phyloP scores from a whole-genome alignment of 2,797 vertebrate genomes.

The Melanotaenia boesemani region DNA sequence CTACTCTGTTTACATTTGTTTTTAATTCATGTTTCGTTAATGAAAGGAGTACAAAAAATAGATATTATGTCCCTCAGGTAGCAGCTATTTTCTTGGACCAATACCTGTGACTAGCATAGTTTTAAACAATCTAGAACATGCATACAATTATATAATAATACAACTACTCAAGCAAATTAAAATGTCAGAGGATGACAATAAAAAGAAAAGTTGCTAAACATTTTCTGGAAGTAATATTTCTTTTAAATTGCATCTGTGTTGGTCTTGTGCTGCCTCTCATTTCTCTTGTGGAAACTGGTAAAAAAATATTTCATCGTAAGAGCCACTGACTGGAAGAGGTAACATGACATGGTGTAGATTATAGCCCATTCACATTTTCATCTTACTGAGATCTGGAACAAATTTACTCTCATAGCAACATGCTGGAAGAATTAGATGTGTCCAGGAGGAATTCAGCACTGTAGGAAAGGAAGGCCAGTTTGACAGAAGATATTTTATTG shows the following conservation, averaged over 20 bases:
- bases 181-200: neutral
- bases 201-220: neutral
- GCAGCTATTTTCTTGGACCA: no score
- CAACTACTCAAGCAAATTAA: neutral
- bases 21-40: neutral
- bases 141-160: neutral
- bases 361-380: conserved; percentile 12
- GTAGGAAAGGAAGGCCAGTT: conserved; percentile 8
- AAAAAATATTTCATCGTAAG: conserved; percentile 9
- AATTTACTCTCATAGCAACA: conserved; percentile 10
- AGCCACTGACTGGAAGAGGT: neutral
- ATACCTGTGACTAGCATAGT: no score
- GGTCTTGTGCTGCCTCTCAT: neutral
- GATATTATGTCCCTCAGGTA: neutral
- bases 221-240: neutral
- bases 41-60: neutral
- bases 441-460: conserved; percentile 11
- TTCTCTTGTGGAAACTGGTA: conserved; percentile 7
- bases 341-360: conserved; percentile 20
- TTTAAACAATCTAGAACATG: neutral
- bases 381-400: conserved; percentile 28
- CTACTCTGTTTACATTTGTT: conserved; percentile 24
- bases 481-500: conserved; percentile 20
- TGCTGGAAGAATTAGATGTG: conserved; percentile 27
- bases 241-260: neutral